Evolutionary conservation across 1,140 invertebrate genomes (phyloP).

Genomic region (Drosophila ohnishii): DNA sequence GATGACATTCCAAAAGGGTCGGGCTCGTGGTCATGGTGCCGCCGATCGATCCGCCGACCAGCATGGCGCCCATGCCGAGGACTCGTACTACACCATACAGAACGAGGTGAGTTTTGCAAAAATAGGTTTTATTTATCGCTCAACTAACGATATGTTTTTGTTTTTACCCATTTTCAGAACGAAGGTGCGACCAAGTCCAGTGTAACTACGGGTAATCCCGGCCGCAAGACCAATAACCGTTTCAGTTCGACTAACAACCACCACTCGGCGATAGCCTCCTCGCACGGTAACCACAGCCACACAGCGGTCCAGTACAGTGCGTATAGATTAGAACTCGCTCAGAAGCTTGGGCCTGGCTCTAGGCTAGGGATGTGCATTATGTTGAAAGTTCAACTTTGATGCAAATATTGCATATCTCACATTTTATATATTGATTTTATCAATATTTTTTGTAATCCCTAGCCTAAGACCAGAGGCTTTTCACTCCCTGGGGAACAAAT

Average conservation of each 20-base stretch:
- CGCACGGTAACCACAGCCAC: conserved; percentile 34
- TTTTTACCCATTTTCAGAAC: conserved; percentile 68
- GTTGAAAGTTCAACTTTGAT: not conserved
- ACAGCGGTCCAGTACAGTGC: conserved; percentile 48
- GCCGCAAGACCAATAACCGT: conserved; percentile 78
- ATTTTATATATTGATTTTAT: too few relatives aligned
- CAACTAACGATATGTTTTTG: not conserved
- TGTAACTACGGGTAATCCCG: conserved; percentile 53
- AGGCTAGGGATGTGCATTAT: not conserved
- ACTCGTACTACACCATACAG: conserved; percentile 89
- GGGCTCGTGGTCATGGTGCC: conserved; percentile 85
- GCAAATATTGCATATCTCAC: too few relatives aligned
- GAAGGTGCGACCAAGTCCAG: conserved; percentile 72
- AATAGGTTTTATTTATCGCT: too few relatives aligned
- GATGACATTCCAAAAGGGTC: conserved; percentile 91
- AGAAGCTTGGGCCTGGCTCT: not conserved
- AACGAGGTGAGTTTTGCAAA: conserved; percentile 86
- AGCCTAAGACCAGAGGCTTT: not conserved
- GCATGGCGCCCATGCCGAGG: conserved; percentile 85
- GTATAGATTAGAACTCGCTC: conserved; percentile 17
- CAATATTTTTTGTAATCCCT: not conserved
- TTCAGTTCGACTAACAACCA: conserved; percentile 70
- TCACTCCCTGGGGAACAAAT: not conserved
- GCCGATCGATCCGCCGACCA: conserved; percentile 83
- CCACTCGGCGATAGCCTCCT: conserved; percentile 29